A percentile compares a stretch with the other conserved stretches of the same genome.
phyloP scores from a whole-genome alignment of 1,140 invertebrate species.

The Heliothis virescens region DNA sequence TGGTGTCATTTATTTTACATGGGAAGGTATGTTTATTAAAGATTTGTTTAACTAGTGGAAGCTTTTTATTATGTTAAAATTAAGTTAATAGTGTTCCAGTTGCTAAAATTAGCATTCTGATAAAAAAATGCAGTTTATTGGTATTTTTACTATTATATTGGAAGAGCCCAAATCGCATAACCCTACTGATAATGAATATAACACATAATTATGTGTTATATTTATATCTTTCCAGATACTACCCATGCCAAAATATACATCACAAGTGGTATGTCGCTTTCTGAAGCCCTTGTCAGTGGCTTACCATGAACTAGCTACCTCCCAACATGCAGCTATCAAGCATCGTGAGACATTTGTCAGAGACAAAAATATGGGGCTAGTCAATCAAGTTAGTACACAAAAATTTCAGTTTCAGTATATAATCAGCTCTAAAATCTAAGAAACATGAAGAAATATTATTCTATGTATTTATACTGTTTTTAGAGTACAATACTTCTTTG shows the following conservation, averaged over 20 bases:
- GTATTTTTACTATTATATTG: too few relatives aligned
- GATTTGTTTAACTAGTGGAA: constrained; percentile 7
- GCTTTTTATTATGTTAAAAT: neutral
- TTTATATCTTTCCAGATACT: constrained; percentile 86
- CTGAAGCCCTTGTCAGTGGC: constrained; percentile 96
- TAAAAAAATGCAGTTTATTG: too few relatives aligned
- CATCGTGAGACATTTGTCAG: constrained; percentile 93
- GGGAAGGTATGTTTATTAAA: constrained; percentile 89
- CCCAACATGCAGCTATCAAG: constrained; percentile 93
- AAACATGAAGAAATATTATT: too few relatives aligned
- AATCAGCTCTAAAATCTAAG: too few relatives aligned
- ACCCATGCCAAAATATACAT: constrained; percentile 95
- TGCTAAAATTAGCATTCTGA: too few relatives aligned
- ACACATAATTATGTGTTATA: too few relatives aligned
- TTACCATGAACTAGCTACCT: constrained; percentile 96
- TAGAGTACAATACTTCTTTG: neutral
- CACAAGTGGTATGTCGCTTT: constrained; percentile 95
- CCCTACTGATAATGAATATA: too few relatives aligned
- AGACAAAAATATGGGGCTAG: constrained; percentile 94
- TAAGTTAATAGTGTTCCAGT: too few relatives aligned
- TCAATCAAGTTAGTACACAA: constrained; percentile 88
- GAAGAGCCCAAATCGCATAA: too few relatives aligned
- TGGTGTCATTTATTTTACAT: constrained; percentile 96
- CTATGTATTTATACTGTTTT: neutral
- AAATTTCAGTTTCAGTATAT: too few relatives aligned